Conservation (phyloP, 1,140 invertebrate species). For the Bombyx mandarina region DNA sequence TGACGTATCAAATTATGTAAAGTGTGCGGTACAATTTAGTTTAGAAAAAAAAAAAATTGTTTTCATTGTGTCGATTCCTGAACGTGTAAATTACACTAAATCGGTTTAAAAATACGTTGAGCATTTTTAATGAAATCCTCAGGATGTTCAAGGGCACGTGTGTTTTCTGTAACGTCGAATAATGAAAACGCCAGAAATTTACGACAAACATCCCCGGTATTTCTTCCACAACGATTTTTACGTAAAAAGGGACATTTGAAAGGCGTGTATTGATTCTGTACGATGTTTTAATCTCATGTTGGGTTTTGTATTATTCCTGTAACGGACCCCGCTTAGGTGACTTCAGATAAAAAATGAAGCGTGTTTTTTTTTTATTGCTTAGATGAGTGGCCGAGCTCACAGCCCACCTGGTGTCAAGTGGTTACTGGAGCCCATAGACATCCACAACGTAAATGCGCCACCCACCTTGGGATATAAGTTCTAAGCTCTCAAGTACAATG, state of each 20-base stretch:
- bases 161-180: slow-evolving; percentile 47
- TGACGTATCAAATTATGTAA: too few species aligned
- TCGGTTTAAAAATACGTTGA: background rate
- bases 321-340: background rate
- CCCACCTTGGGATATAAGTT: too few species aligned
- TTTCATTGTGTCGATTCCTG: too few species aligned
- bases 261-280: slow-evolving; percentile 29
- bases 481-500: too few species aligned
- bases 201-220: slow-evolving; percentile 25
- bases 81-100: background rate
- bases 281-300: slow-evolving; percentile 10
- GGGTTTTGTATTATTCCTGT: background rate
- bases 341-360: background rate
- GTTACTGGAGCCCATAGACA: too few species aligned
- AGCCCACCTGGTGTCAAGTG: background rate
- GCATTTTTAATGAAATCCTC: slow-evolving; percentile 48
- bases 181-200: slow-evolving; percentile 48
- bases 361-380: too few species aligned
- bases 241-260: slow-evolving; percentile 36
- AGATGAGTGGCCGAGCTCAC: too few species aligned
- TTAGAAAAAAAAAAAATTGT: too few species aligned
- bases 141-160: slow-evolving; percentile 23
- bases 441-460: too few species aligned
- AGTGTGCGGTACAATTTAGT: too few species aligned
- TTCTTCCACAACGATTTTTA: slow-evolving; percentile 24